Base-by-base conservation (phyloP, 2,113 vertebrate species). In the Microcebus lehilahytsara region DNA sequence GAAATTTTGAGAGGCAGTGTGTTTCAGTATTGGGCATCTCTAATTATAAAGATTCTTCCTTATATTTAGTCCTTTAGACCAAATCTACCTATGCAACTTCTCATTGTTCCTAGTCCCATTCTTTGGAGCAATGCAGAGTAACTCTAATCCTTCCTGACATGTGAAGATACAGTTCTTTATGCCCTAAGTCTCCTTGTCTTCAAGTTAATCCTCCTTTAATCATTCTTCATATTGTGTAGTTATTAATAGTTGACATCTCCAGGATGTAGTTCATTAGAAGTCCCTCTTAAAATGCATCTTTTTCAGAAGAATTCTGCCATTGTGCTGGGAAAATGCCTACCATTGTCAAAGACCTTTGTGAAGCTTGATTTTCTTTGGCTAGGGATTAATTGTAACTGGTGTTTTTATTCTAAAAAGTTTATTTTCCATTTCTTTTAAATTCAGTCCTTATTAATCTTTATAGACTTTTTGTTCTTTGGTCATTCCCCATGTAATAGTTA, bases 281-380 rank as follows among this genome's bases (percentile, higher is more conserved):
- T 71, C 69, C 14, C 30, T 81, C 56, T 94, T 96, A 87, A 86
- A 96, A 71, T 51, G 23, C 9, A 58, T 42, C 78, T 75, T 93
- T 66, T 22, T 93, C 51, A 78, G n/a, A 69, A 97, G 62, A 89
- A 51, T 75, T 77, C 74, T 89, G 37, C 69, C 37, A 46, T 69
- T 53, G 6, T 93, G 8, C 25, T 88, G n/a, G 16, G n/a, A 78
- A 67, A 93, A 81, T 95, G 9, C 60, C 60, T 91, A 89, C 32
- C 46, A 60, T 64, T 80, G 9, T 89, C 37, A 74, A n/a, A 95
- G 74, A 49, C 40, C 49, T 84, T 96, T 78, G 56, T 90, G 69
- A 72, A 77, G 79, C 94, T 96, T 94, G 23, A 71, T 88, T 94
- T 94, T 84, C 56, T 96, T 95, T 95, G 34, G 30, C 32, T 89